phyloP scores from a whole-genome alignment of 2,888 invertebrate species.

The Drosophila picticornis region DNA sequence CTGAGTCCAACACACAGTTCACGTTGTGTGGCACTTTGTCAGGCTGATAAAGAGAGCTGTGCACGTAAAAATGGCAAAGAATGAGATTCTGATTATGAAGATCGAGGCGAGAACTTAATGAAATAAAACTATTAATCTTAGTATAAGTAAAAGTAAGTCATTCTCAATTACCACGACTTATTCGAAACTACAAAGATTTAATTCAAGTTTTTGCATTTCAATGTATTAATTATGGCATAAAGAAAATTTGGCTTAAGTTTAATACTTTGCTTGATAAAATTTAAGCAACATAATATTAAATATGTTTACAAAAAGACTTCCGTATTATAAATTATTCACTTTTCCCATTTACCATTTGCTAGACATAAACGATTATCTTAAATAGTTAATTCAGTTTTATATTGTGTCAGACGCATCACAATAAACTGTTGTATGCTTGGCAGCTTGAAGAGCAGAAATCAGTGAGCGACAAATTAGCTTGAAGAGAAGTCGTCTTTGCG shows the following conservation, averaged over 20 bases:
- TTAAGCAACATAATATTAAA: fast-evolving
- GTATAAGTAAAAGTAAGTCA: background rate
- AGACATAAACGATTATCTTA: background rate
- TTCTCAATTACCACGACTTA: background rate
- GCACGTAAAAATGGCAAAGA: background rate
- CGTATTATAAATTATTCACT: background rate
- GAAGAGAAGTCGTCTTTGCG: conserved; percentile 33
- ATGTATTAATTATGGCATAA: background rate
- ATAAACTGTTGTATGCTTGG: conserved; percentile 6
- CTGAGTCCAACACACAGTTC: conserved; percentile 26
- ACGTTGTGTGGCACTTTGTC: background rate
- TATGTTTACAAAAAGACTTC: background rate
- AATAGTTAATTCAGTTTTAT: conserved; percentile 2
- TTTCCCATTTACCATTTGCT: background rate
- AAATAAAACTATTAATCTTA: background rate
- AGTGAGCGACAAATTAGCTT: conserved; percentile 5
- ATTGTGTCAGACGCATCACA: background rate
- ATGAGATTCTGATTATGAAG: background rate
- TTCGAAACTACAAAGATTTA: background rate
- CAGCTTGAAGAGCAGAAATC: conserved; percentile 43
- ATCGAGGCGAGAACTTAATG: background rate
- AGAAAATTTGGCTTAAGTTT: background rate
- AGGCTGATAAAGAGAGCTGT: background rate
- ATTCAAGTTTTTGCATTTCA: background rate
- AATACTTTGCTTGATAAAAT: background rate